Percentiles rank a stretch among this genome's conserved stretches.
Conservation (phyloP, 2,797 vertebrate genomes). For the Amphiprion clarkii region DNA sequence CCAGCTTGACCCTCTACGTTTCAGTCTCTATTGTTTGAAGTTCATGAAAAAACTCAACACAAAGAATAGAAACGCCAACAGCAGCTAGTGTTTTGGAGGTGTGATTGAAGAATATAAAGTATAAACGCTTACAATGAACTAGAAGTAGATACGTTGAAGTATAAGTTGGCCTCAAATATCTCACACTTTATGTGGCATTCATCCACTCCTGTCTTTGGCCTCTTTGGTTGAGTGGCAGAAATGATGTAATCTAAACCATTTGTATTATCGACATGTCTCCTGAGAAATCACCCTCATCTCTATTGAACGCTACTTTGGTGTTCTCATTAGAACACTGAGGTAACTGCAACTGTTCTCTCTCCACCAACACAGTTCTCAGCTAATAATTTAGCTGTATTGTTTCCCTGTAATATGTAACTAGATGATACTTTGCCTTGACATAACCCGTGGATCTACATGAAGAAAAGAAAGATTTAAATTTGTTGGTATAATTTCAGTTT, state of each 20-base stretch:
- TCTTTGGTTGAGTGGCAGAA: conserved; percentile 49
- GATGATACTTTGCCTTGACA: conserved; percentile 45
- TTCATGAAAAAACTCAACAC: too few species aligned
- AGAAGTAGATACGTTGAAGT: too few species aligned
- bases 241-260: conserved; percentile 75
- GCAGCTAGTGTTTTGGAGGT: not conserved
- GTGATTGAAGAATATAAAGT: not conserved
- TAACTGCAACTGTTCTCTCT: conserved; percentile 35
- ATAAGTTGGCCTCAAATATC: conserved; percentile 10
- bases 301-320: conserved; percentile 54
- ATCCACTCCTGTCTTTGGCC: conserved; percentile 56
- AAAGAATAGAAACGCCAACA: too few species aligned
- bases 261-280: conserved; percentile 61
- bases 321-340: conserved; percentile 54
- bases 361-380: not conserved
- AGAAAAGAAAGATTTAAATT: conserved; percentile 50
- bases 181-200: conserved; percentile 56
- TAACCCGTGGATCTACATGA: conserved; percentile 50
- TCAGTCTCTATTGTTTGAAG: too few species aligned
- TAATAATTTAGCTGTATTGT: conserved; percentile 41
- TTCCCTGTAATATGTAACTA: conserved; percentile 38
- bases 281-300: conserved; percentile 65
- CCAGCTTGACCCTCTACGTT: too few species aligned
- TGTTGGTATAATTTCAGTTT: conserved; percentile 65
- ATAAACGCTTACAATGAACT: not conserved